Conservation (phyloP, 1,140 invertebrate species). For the Drosophila rufa region DNA sequence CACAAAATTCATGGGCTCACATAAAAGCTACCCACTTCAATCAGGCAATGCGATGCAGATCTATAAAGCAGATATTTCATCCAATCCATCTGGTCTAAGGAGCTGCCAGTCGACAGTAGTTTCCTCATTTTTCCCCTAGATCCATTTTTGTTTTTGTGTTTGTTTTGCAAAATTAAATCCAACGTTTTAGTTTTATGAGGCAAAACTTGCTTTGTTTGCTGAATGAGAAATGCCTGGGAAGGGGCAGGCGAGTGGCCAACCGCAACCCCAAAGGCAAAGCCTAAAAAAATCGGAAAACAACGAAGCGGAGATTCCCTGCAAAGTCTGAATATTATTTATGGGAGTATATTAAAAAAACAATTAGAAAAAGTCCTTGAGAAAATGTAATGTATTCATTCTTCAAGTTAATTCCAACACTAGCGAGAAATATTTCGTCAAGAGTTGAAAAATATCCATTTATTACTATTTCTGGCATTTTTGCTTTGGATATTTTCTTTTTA, state of each 20-base stretch:
- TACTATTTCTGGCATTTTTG: no score
- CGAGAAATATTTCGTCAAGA: no score
- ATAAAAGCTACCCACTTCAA: constrained; percentile 29
- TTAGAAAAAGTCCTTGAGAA: no score
- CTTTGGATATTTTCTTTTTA: no score
- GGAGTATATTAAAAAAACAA: no score
- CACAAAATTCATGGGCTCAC: constrained; percentile 37
- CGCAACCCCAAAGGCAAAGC: constrained; percentile 18
- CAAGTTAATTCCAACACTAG: no score
- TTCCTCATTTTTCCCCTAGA: not conserved
- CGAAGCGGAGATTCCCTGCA: not conserved
- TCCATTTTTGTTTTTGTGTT: constrained; percentile 61
- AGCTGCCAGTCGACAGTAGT: not conserved
- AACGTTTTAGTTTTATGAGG: constrained; percentile 81
- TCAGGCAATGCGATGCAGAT: constrained; percentile 28
- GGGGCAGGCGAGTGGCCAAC: not conserved
- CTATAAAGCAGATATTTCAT: constrained; percentile 27
- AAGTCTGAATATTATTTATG: no score
- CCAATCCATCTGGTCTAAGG: constrained; percentile 39
- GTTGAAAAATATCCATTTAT: no score
- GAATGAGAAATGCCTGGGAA: constrained; percentile 31
- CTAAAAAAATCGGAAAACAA: not conserved
- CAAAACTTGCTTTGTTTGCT: constrained; percentile 80
- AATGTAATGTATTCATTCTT: no score
- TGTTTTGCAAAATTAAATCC: constrained; percentile 83